A percentile compares a stretch with the other conserved stretches of the same genome.
phyloP scores from a whole-genome alignment of 2,113 vertebrate species.

The Syrrhaptes paradoxus region DNA sequence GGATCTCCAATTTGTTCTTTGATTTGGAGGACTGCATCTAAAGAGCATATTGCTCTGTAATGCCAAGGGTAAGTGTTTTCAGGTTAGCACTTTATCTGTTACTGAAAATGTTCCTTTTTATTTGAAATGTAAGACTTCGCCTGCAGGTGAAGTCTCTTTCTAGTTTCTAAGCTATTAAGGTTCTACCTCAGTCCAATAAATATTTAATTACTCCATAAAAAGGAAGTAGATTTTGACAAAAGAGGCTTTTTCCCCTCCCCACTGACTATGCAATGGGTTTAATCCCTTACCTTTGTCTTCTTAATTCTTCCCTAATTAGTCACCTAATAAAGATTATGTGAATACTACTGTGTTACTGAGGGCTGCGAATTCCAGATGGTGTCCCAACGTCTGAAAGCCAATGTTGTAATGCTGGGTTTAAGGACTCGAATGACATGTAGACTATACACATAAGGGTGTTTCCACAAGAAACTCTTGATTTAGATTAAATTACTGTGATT shows the following conservation, averaged over 20 bases:
- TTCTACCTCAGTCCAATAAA: neutral
- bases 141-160: neutral
- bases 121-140: neutral
- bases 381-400: neutral
- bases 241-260: neutral
- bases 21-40: neutral
- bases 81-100: neutral
- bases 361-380: neutral
- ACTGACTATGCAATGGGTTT: neutral
- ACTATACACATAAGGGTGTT: neutral
- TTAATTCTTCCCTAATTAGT: constrained; percentile 21
- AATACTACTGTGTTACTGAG: neutral
- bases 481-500: neutral
- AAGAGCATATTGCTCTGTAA: neutral
- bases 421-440: neutral
- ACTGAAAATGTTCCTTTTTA: neutral
- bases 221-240: constrained; percentile 13
- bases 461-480: neutral
- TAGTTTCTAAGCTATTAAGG: neutral
- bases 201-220: constrained; percentile 6
- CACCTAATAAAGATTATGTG: neutral
- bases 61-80: neutral
- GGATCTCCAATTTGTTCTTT: neutral
- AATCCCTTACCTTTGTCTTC: constrained; percentile 3
- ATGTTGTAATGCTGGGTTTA: neutral